Base-by-base conservation (phyloP, 2,888 invertebrate species). In the Lycaena phlaeas region DNA sequence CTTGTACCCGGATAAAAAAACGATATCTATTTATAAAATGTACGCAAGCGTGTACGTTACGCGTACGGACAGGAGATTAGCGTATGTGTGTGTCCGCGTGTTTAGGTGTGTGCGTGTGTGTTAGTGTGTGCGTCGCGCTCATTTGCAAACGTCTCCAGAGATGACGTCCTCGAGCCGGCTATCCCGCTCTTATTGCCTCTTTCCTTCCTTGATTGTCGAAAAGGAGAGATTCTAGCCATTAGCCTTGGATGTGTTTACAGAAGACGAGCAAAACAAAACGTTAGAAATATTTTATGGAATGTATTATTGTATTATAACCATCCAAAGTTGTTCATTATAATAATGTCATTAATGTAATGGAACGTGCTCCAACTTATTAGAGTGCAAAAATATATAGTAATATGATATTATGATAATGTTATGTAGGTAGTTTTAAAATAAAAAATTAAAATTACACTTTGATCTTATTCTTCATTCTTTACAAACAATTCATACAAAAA, bases 1-100 rank as follows among this genome's bases (percentile, higher is more conserved):
- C 84, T 81, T 81, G 76, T 79, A 74, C 79, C 74, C 72, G 81
- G 81, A 82, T 82, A 82, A 84, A 84, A 84, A 84, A 84, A 68
- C 82, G 79, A 82, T 82, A 82, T 81, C 82, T 84, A 82, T 84
- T 84, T 84, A 84, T 84, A 81, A 79, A 81, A 79, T 75, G 81
- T 82, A 77, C 68, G 73, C 71, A 70, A 70, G 73, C 69, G 65
- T 69, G 68, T 69, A 67, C 61, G 68, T 61, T 55, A 52, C 66
- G 67, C 68, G 67, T 79, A 76, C 69, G 78, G 66, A 78, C 74
- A 61, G 55, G 57, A 61, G 68, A 70, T 74, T 75, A 76, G 61
- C 65, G 65, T 59, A 57, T 64, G 71, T 66, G 68, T 52, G 68
- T 46, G 59, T 47, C 60, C 51, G 40, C 59, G 74, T 74, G 76